Base-by-base conservation (phyloP, 2,113 vertebrate genomes). In the Corythornis cristatus region DNA sequence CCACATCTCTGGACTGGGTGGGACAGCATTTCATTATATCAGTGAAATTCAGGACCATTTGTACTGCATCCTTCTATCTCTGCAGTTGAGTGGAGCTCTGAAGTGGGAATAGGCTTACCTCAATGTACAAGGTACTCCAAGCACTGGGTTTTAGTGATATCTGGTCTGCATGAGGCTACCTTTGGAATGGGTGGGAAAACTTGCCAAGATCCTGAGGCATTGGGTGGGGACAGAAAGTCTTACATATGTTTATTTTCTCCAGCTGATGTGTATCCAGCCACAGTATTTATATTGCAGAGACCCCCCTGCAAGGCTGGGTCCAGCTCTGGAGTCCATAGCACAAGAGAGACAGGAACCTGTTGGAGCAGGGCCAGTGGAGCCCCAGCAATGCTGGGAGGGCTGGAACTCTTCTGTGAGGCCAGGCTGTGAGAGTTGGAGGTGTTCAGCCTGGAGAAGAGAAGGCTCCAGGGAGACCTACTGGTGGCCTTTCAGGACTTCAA, bases 1-100 rank as follows among this genome's bases (percentile, higher is more conserved):
- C 16, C 2, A 6, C 17, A 25, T 31, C 46, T 25, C 42, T 29
- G 13, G 28, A 9, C 33, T 0, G 1, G 13, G 22, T 43, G 12
- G 29, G 29, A 56, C 42, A 56, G 8, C 0, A 0, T 61, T 50
- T 68, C 14, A 17, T 28, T 31, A 15, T 25, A 25, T 53, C 4
- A 2, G 35, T 45, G 15, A 10, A 37, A 20, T 51, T 50, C 31
- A 8, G 48, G 42, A 43, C 4, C 1, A 0, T 31, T 57, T 19
- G 29, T 61, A 9, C 3, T 13, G 11, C 12, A 42, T 15, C 17
- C 31, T 50, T 50, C 31, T 6, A 7, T 51, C 62, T 45, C 62
- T 57, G 70, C 45, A 31, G 45, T 9, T 31, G 23, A 31, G 25
- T 19, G 43, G 58, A 65, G 22, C 19, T 43, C 35, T 25, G 64